Conservation (phyloP, 2,888 invertebrate genomes). For the Cryptophagus acutangulus region DNA sequence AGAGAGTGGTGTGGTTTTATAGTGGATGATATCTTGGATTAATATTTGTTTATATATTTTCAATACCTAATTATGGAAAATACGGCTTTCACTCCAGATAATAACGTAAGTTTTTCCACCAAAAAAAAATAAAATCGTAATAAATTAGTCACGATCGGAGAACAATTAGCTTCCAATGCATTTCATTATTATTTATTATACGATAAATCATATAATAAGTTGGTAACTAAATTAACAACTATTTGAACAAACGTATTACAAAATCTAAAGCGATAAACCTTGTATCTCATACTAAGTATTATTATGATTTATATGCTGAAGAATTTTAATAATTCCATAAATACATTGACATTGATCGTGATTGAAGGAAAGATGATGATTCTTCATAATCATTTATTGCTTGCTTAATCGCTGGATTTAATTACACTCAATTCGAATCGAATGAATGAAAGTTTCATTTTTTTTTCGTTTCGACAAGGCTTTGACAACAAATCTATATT, state of each 20-base stretch:
- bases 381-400: too few relatives aligned
- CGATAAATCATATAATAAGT: background rate
- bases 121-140: background rate
- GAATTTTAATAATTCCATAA: constrained; percentile 15
- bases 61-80: constrained; percentile 36
- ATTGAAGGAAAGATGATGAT: constrained; percentile 17
- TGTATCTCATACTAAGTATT: background rate
- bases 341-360: constrained; percentile 25
- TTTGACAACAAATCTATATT: too few relatives aligned
- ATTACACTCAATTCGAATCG: too few relatives aligned
- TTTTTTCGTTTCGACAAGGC: too few relatives aligned
- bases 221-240: background rate
- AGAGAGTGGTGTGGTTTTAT: constrained; percentile 46
- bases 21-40: constrained; percentile 40
- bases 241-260: background rate
- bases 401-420: too few relatives aligned
- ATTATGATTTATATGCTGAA: constrained; percentile 1
- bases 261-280: background rate
- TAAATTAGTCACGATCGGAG: background rate
- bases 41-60: constrained; percentile 30
- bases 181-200: background rate
- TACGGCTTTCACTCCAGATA: constrained; percentile 43
- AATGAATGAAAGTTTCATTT: too few relatives aligned
- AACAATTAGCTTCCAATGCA: too few relatives aligned
- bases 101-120: constrained; percentile 38